Evolutionary conservation across 2,888 invertebrate genomes (phyloP).

Genomic region (Melanostoma mellinum): DNA sequence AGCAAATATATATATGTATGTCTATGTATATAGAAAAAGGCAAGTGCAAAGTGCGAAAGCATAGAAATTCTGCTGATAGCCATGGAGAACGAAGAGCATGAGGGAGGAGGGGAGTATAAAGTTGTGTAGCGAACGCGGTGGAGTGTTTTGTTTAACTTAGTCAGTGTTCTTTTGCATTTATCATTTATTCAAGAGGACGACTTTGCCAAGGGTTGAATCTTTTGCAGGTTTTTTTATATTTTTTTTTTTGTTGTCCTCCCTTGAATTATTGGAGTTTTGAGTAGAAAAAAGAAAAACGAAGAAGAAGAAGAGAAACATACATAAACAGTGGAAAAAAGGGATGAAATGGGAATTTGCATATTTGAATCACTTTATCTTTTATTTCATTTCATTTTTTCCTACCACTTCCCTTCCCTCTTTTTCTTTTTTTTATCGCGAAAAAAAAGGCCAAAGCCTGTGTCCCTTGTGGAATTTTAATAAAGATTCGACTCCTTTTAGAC

Average conservation of each 20-base stretch:
- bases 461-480: conserved; percentile 32
- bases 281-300: neutral
- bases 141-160: conserved; percentile 39
- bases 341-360: conserved; percentile 48
- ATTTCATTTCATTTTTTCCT: neutral
- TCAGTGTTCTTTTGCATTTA: conserved; percentile 38
- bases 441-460: conserved; percentile 7
- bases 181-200: conserved; percentile 59
- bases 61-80: conserved; percentile 61
- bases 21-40: neutral
- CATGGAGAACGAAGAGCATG: conserved; percentile 21
- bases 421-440: neutral
- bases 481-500: neutral
- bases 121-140: conserved; percentile 5
- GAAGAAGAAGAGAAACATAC: conserved; percentile 13
- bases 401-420: neutral
- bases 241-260: neutral
- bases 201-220: conserved; percentile 25
- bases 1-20: neutral
- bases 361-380: conserved; percentile 50
- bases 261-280: neutral
- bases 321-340: neutral
- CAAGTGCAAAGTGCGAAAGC: conserved; percentile 43
- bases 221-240: neutral
- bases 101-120: conserved; percentile 6